These are phyloP conservation scores for Rhopalosiphum maidis DNA, from an alignment of 1,140 invertebrate genomes.

Conservation along the genomic window DNA sequence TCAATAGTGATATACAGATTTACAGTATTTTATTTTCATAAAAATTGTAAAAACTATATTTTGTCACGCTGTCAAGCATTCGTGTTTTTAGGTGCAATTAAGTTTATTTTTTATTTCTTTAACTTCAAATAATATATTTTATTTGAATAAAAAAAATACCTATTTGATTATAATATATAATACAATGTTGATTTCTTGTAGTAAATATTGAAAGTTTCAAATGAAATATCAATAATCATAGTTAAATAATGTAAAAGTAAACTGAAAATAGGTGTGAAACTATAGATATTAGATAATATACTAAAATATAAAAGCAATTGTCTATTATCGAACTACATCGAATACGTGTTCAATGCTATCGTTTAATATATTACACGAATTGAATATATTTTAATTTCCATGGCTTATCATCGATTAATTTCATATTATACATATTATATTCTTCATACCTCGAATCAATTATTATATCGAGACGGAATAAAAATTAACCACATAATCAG, in stretches of 20 bases:
- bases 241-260: background rate
- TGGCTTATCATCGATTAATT: background rate
- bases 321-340: background rate
- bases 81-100: background rate
- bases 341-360: background rate
- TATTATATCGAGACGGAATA: background rate
- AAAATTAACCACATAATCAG: background rate
- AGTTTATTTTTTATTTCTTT: background rate
- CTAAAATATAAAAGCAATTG: background rate
- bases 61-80: background rate
- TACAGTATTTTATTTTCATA: background rate
- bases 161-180: no score
- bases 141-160: no score
- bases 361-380: background rate
- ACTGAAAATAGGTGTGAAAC: background rate
- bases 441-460: background rate
- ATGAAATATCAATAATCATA: background rate
- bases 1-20: background rate
- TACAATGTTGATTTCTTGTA: no score
- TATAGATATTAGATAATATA: background rate
- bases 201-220: background rate
- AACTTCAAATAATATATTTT: background rate
- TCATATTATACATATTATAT: background rate
- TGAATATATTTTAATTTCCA: background rate
- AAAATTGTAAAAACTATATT: background rate